Evolutionary conservation across 2,888 invertebrate genomes (phyloP).

Genomic region (Campoplex nolae): DNA sequence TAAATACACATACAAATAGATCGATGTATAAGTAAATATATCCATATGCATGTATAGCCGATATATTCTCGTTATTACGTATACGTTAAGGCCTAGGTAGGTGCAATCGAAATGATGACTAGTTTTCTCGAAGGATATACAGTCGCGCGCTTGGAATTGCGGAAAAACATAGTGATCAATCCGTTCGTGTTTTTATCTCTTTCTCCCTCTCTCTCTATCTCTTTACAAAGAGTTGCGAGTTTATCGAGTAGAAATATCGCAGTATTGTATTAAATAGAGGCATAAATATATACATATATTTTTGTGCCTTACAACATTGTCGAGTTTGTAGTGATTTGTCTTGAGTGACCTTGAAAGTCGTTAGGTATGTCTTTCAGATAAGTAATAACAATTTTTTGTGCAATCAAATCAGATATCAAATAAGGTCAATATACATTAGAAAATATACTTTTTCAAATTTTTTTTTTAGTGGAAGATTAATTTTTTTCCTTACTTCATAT

Average conservation of each 20-base stretch:
- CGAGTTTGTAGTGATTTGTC: background rate
- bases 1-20: background rate
- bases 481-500: no score
- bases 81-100: background rate
- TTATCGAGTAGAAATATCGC: conserved; percentile 22
- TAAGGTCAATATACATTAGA: background rate
- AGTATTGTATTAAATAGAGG: conserved; percentile 3
- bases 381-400: background rate
- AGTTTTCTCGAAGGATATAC: conserved; percentile 53
- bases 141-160: conserved; percentile 55
- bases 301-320: background rate
- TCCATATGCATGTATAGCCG: background rate
- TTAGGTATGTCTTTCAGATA: background rate
- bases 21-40: background rate
- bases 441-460: no score
- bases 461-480: no score
- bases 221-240: conserved; percentile 4
- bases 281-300: background rate
- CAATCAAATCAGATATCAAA: background rate
- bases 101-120: conserved; percentile 55
- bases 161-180: conserved; percentile 63
- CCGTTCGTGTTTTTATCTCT: conserved; percentile 34
- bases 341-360: background rate
- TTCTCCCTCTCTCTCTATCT: background rate
- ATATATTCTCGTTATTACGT: conserved; percentile 41